phyloP scores from a whole-genome alignment of 2,888 invertebrate genomes.

The Amblyteles armatorius region DNA sequence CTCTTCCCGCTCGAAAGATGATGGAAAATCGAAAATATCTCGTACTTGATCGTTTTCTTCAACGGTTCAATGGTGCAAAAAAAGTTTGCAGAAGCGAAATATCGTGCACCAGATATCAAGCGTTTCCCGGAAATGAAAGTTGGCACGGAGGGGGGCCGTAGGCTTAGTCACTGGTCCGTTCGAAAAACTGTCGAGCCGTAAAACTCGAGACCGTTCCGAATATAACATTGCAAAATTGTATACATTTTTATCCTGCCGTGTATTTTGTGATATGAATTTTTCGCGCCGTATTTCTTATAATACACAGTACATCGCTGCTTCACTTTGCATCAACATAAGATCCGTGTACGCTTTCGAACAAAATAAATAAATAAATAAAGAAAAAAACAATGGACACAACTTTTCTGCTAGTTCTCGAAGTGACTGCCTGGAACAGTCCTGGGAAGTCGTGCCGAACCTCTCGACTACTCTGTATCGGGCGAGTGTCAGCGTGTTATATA shows the following conservation, averaged over 20 bases:
- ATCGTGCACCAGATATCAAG: constrained; percentile 19
- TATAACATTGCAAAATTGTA: neutral
- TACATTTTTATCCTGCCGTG: neutral
- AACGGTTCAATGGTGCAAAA: neutral
- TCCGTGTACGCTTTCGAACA: neutral
- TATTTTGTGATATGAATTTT: neutral
- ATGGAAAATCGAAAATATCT: constrained; percentile 6
- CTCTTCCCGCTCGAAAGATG: neutral
- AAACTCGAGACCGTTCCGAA: neutral
- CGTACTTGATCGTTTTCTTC: neutral
- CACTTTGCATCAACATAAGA: neutral
- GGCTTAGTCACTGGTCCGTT: constrained; percentile 2
- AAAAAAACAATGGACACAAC: too few relatives aligned
- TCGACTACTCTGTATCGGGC: too few relatives aligned
- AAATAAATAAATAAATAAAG: neutral
- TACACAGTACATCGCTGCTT: neutral
- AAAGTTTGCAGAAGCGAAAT: constrained; percentile 30
- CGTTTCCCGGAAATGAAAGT: constrained; percentile 54
- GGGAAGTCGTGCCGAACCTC: too few relatives aligned
- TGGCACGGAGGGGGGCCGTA: neutral
- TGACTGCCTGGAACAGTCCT: too few relatives aligned
- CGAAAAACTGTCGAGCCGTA: constrained; percentile 1
- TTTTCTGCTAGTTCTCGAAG: too few relatives aligned
- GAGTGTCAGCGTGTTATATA: too few relatives aligned
- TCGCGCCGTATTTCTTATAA: neutral